Percentiles rank a stretch among this genome's conserved stretches.
These are phyloP conservation scores for Parascotia fuliginaria DNA, from an alignment of 2,888 invertebrate species.

Conservation along the genomic window DNA sequence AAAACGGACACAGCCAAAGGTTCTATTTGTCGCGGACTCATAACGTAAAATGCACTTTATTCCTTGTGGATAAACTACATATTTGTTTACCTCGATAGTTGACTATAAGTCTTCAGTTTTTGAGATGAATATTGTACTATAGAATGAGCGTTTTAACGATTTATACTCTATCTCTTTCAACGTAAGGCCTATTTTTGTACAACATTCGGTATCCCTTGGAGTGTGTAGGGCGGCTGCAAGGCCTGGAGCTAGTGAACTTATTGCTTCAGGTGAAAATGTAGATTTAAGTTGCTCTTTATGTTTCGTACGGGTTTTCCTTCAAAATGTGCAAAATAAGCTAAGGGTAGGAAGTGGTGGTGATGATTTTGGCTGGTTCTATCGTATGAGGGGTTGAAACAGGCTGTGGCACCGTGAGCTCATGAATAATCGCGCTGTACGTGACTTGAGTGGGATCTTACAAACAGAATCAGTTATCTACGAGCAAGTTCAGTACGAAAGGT, in stretches of 20 bases:
- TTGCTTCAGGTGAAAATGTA: conserved; percentile 44
- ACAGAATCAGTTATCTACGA: neutral
- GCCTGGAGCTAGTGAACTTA: conserved; percentile 9
- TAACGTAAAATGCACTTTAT: conserved; percentile 13
- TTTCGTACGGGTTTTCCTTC: conserved; percentile 22
- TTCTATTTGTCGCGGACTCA: neutral
- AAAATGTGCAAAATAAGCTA: conserved; percentile 21
- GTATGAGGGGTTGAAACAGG: neutral
- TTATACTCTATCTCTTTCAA: neutral
- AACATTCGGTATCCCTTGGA: conserved; percentile 1
- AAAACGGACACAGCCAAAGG: conserved; percentile 14
- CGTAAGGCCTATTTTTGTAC: conserved; percentile 22
- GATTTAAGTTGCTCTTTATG: conserved; percentile 21
- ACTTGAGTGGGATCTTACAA: neutral
- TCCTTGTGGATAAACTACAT: fast-evolving
- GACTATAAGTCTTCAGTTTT: neutral
- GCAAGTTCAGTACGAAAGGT: neutral
- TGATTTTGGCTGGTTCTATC: conserved; percentile 3
- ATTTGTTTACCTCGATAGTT: neutral
- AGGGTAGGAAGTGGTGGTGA: neutral
- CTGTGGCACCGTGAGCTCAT: conserved; percentile 13
- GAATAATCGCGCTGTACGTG: conserved; percentile 17
- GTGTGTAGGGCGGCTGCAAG: conserved; percentile 15
- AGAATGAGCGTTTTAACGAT: neutral
- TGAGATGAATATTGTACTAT: conserved; percentile 12